These are phyloP conservation scores for Thaumetopoea pityocampa DNA, from an alignment of 1,140 invertebrate genomes.

Conservation along the genomic window DNA sequence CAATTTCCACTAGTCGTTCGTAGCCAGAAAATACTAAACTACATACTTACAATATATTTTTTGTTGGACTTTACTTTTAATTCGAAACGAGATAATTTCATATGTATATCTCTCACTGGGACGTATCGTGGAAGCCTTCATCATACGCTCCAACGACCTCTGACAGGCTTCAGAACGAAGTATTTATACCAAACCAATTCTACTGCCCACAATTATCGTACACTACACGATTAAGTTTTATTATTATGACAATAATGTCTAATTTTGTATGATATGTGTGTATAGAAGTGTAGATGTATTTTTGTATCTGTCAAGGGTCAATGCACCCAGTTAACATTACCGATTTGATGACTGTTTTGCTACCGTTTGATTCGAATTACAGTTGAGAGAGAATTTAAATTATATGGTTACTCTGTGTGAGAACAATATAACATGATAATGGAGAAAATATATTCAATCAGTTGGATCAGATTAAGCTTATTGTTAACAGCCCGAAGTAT, in stretches of 20 bases:
- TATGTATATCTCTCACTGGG: not conserved
- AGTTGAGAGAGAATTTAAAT: slow-evolving; percentile 12
- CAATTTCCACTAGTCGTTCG: no score
- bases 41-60: not conserved
- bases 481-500: no score
- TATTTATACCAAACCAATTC: not conserved
- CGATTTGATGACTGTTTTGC: slow-evolving; percentile 29
- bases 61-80: not conserved
- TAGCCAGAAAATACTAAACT: slow-evolving; percentile 8
- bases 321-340: slow-evolving; percentile 29
- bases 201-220: not conserved
- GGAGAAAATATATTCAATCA: no score
- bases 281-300: not conserved
- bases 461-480: no score
- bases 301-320: slow-evolving; percentile 22
- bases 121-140: slow-evolving; percentile 37
- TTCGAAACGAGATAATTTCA: slow-evolving; percentile 6
- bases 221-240: not conserved
- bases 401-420: no score
- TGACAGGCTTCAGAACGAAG: slow-evolving; percentile 19
- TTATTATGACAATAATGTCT: not conserved
- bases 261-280: not conserved
- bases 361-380: slow-evolving; percentile 29
- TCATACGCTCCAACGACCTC: slow-evolving; percentile 24
- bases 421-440: no score